Evolutionary conservation across 2,888 invertebrate genomes (phyloP).

Genomic region (Tenthredo livida): DNA sequence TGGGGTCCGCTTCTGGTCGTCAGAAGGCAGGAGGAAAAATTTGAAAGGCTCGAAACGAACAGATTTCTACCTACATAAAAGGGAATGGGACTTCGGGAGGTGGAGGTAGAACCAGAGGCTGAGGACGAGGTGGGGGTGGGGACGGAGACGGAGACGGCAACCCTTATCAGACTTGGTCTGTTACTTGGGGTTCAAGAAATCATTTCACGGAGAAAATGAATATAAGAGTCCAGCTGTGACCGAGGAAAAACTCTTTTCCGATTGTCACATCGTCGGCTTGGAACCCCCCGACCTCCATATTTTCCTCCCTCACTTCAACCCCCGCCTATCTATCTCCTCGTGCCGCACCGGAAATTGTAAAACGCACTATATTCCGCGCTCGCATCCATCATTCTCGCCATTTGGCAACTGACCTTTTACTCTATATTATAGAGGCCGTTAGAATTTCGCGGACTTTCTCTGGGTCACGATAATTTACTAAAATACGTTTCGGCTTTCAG

Average conservation of each 20-base stretch:
- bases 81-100: neutral
- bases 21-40: constrained; percentile 7
- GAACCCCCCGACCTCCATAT: constrained; percentile 24
- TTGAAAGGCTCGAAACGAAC: constrained; percentile 33
- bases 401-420: constrained; percentile 31
- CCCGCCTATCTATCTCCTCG: constrained; percentile 47
- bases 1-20: constrained; percentile 9
- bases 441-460: neutral
- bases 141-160: neutral
- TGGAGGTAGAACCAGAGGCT: neutral
- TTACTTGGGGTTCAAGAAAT: constrained; percentile 58
- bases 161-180: constrained; percentile 37
- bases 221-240: constrained; percentile 68
- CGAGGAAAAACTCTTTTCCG: constrained; percentile 60
- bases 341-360: constrained; percentile 51
- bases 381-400: constrained; percentile 45
- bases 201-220: constrained; percentile 66
- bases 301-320: constrained; percentile 26
- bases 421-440: neutral
- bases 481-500: neutral
- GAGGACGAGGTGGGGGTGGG: neutral
- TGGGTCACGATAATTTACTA: neutral
- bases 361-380: constrained; percentile 45
- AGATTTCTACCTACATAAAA: constrained; percentile 15
- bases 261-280: constrained; percentile 45